phyloP scores from a whole-genome alignment of 2,797 vertebrate genomes.

The Schizopygopsis pylzovi region DNA sequence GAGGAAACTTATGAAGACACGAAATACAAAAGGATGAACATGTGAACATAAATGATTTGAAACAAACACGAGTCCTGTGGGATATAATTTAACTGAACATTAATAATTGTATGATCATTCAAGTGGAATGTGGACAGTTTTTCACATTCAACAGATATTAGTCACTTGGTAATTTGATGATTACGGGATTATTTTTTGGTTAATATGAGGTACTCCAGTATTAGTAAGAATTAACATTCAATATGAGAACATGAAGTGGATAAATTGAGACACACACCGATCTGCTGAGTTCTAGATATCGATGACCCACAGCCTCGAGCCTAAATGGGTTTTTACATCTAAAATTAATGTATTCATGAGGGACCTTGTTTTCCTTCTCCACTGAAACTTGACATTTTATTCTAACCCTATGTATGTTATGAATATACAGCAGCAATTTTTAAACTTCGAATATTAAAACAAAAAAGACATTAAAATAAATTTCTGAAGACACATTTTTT shows the following conservation, averaged over 20 bases:
- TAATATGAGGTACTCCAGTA: conserved; percentile 10
- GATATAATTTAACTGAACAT: not conserved
- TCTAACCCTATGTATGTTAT: not conserved
- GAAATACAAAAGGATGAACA: not conserved
- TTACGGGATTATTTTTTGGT: not conserved
- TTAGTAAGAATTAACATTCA: not conserved
- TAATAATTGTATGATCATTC: not conserved
- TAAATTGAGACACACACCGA: conserved; percentile 32
- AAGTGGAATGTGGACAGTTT: not conserved
- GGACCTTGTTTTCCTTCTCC: not conserved
- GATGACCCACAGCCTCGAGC: conserved; percentile 14
- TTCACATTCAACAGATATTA: not conserved
- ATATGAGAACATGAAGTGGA: conserved; percentile 27
- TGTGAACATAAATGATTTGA: not conserved
- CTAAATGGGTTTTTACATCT: not conserved
- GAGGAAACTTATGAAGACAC: not conserved
- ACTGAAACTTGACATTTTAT: not conserved
- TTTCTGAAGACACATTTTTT: not conserved
- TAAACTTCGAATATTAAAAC: not conserved
- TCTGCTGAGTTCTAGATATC: conserved; percentile 25
- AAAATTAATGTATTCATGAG: not conserved
- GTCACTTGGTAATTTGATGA: not conserved
- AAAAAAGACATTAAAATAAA: not conserved
- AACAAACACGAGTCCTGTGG: not conserved
- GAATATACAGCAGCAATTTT: not conserved